phyloP scores from a whole-genome alignment of 2,113 vertebrate species.

The Xiphophorus maculatus region DNA sequence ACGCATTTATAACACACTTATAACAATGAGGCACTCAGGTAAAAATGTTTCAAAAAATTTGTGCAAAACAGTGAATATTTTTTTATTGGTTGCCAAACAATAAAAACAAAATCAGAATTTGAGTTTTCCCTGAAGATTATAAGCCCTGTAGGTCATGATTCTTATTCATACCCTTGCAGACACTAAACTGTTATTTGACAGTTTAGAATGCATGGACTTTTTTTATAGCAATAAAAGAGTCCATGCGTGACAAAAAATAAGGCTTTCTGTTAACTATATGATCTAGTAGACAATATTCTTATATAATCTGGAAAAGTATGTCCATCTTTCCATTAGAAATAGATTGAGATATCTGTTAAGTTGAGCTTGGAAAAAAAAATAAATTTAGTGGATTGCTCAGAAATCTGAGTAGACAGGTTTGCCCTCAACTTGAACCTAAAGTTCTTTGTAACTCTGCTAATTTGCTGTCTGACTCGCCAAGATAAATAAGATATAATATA shows the following conservation, averaged over 20 bases:
- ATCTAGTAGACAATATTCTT: neutral
- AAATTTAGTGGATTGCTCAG: neutral
- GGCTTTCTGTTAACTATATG: neutral
- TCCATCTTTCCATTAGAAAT: neutral
- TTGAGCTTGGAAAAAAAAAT: neutral
- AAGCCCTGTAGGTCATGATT: neutral
- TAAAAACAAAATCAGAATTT: neutral
- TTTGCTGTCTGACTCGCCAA: neutral
- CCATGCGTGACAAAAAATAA: neutral
- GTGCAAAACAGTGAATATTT: neutral
- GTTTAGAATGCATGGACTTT: no score
- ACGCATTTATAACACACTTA: conserved; percentile 38
- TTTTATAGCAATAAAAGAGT: no score
- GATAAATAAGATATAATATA: neutral
- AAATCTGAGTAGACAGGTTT: neutral
- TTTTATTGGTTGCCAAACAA: no score
- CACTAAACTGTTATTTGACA: no score
- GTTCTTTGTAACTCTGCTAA: neutral
- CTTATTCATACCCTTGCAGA: no score
- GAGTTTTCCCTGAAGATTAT: neutral
- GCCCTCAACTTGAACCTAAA: neutral
- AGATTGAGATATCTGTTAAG: neutral
- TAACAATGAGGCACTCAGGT: conserved; percentile 19
- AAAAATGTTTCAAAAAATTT: conserved; percentile 5
- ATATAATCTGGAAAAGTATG: neutral